These are phyloP conservation scores for Orthonyx spaldingii DNA, from an alignment of 2,113 vertebrate species.

Conservation along the genomic window DNA sequence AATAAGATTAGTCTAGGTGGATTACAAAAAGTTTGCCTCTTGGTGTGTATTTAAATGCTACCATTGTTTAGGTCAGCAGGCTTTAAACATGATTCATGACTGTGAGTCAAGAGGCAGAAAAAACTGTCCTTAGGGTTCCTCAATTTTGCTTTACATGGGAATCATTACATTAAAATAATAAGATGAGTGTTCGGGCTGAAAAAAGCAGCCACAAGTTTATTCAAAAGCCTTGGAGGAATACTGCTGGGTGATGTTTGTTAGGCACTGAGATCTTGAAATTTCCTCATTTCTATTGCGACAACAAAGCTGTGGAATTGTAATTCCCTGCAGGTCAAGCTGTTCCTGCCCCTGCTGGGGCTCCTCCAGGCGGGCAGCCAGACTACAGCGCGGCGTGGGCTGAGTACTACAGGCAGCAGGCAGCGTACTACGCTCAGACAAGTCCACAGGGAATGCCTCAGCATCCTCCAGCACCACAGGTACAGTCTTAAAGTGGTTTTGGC, in stretches of 20 bases:
- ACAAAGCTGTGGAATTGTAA: neutral
- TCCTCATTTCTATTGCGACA: neutral
- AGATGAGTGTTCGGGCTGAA: constrained; percentile 66
- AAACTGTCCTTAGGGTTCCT: neutral
- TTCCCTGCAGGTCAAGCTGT: constrained; percentile 78
- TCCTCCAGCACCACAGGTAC: constrained; percentile 92
- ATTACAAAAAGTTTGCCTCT: neutral
- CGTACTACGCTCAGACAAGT: constrained; percentile 93
- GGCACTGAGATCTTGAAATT: neutral
- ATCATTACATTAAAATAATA: constrained; percentile 46
- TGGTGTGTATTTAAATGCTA: neutral
- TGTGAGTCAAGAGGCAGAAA: neutral
- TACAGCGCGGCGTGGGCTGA: constrained; percentile 98
- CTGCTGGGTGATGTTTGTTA: constrained; percentile 73
- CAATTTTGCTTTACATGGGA: neutral
- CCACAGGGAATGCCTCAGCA: constrained; percentile 92
- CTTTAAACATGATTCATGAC: neutral
- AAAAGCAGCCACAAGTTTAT: constrained; percentile 80
- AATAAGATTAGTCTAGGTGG: neutral
- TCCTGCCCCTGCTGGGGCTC: constrained; percentile 81
- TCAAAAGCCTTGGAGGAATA: constrained; percentile 83
- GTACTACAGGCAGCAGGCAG: constrained; percentile 96
- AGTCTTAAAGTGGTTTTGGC: constrained; percentile 44
- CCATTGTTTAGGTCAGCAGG: neutral
- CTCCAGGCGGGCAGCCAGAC: constrained; percentile 90